Evolutionary conservation across 2,797 vertebrate genomes (phyloP).

Genomic region (Pseudochaenichthys georgianus): DNA sequence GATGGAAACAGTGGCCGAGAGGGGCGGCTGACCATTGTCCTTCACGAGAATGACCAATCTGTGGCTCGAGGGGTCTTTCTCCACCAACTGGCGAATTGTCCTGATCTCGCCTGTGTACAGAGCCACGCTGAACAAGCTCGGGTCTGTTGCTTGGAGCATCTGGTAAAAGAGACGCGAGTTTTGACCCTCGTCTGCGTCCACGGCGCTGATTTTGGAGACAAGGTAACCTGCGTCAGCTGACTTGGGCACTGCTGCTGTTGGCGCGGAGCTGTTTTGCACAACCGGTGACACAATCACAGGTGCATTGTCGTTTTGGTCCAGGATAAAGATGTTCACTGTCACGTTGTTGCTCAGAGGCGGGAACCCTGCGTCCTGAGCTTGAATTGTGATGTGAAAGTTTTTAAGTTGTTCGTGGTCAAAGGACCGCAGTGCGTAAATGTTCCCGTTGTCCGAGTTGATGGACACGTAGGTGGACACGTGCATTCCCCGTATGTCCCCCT

Average conservation of each 20-base stretch:
- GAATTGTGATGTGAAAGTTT: constrained; percentile 88
- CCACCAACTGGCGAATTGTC: constrained; percentile 87
- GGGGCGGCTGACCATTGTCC: constrained; percentile 90
- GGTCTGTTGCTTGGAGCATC: constrained; percentile 87
- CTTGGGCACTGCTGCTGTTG: constrained; percentile 83
- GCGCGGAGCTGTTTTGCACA: constrained; percentile 82
- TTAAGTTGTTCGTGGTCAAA: constrained; percentile 92
- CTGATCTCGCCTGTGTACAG: constrained; percentile 92
- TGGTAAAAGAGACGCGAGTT: constrained; percentile 91
- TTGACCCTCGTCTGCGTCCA: constrained; percentile 84
- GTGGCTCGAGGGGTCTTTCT: constrained; percentile 86
- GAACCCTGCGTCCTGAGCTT: constrained; percentile 89
- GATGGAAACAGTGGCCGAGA: constrained; percentile 91
- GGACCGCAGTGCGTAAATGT: constrained; percentile 92
- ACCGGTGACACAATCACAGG: constrained; percentile 85
- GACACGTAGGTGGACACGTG: constrained; percentile 90
- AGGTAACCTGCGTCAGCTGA: constrained; percentile 88
- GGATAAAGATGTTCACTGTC: constrained; percentile 87
- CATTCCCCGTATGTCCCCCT: constrained; percentile 87
- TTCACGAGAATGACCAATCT: constrained; percentile 89
- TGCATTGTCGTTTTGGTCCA: constrained; percentile 92
- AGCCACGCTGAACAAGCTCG: constrained; percentile 88
- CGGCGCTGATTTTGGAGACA: constrained; percentile 85
- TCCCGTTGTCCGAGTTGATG: constrained; percentile 92
- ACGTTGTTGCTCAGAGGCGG: constrained; percentile 88